Percentiles rank a stretch among this genome's conserved stretches.
Evolutionary conservation across 2,888 invertebrate species (phyloP).

Genomic region (Sepiola atlantica): DNA sequence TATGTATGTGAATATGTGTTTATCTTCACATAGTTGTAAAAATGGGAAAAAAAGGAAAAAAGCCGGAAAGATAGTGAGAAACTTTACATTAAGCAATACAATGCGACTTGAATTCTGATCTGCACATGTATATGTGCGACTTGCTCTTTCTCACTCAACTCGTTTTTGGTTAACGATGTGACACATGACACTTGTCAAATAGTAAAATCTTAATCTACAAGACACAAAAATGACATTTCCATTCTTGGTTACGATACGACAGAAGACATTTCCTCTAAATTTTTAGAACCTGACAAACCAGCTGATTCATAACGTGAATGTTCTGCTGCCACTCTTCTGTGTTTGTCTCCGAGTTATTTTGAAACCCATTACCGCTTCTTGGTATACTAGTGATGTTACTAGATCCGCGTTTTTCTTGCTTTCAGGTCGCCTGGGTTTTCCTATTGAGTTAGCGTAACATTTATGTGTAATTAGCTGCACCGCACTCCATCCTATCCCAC

Average conservation of each 20-base stretch:
- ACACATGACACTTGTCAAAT: background rate
- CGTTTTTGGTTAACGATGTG: background rate
- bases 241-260: background rate
- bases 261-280: background rate
- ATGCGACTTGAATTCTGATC: background rate
- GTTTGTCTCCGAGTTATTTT: no score
- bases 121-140: background rate
- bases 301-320: background rate
- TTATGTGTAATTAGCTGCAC: no score
- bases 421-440: no score
- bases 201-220: slow-evolving; percentile 7
- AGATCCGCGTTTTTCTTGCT: no score
- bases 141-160: background rate
- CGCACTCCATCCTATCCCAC: no score
- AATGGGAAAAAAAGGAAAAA: background rate
- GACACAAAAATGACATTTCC: background rate
- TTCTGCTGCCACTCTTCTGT: background rate
- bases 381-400: no score
- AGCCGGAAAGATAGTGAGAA: background rate
- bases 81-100: background rate
- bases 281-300: background rate
- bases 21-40: background rate
- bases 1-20: background rate
- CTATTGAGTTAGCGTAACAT: no score
- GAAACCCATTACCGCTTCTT: no score